Conservation (phyloP, 2,113 vertebrate species). For the Cavia aperea region DNA sequence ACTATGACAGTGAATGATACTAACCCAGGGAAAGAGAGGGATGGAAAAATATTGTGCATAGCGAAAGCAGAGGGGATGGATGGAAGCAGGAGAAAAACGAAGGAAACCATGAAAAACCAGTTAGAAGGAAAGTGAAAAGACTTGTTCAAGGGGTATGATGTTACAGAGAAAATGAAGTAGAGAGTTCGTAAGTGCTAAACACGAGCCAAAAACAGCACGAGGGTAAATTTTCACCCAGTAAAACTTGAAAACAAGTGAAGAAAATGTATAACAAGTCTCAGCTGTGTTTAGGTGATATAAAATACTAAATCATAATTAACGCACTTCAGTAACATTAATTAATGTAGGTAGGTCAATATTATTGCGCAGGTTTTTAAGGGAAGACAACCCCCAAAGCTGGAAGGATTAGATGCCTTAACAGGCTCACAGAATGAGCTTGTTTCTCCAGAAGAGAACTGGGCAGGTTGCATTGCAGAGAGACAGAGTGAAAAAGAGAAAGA, state of each 20-base stretch:
- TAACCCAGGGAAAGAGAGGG: background rate
- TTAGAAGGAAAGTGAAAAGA: conserved; percentile 48
- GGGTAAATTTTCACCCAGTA: conserved; percentile 41
- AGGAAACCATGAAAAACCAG: conserved; percentile 30
- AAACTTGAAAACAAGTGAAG: conserved; percentile 51
- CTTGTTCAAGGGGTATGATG: conserved; percentile 47
- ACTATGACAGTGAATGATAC: background rate
- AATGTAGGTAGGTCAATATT: conserved; percentile 52
- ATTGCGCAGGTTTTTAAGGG: background rate
- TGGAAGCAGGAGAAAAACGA: background rate
- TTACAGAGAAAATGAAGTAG: conserved; percentile 60
- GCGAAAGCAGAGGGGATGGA: background rate
- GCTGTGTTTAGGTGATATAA: conserved; percentile 42
- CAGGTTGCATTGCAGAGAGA: background rate
- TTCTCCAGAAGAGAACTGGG: background rate
- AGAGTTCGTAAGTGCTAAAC: conserved; percentile 58
- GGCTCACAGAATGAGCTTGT: background rate
- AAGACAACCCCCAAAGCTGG: background rate
- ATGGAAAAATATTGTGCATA: background rate
- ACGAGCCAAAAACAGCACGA: conserved; percentile 55
- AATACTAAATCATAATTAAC: conserved; percentile 53
- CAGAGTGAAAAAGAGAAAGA: background rate
- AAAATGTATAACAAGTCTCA: conserved; percentile 42
- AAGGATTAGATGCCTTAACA: background rate
- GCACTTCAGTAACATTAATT: conserved; percentile 43